phyloP scores from a whole-genome alignment of 2,888 invertebrate species.

The Acleris emargana region DNA sequence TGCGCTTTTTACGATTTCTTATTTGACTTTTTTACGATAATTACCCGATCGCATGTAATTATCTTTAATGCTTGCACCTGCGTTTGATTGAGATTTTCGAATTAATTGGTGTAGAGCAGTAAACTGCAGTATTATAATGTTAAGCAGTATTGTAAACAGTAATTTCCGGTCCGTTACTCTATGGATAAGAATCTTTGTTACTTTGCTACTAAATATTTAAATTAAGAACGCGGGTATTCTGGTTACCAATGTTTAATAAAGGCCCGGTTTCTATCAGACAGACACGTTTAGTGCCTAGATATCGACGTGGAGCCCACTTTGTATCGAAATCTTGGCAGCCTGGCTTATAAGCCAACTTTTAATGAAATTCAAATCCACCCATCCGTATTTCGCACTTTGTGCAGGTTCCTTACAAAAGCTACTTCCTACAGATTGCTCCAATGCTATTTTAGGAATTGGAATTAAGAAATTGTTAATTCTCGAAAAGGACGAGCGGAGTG shows the following conservation, averaged over 20 bases:
- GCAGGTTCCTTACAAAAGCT: background rate
- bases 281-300: no score
- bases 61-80: conserved; percentile 45
- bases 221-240: background rate
- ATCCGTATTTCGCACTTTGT: no score
- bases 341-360: no score
- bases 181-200: background rate
- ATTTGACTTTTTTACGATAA: conserved; percentile 54
- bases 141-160: conserved; percentile 15
- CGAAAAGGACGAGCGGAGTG: no score
- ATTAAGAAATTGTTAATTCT: background rate
- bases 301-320: no score
- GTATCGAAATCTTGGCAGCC: no score
- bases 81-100: conserved; percentile 39
- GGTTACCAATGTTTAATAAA: background rate
- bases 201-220: background rate
- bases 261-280: background rate
- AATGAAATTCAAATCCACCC: no score
- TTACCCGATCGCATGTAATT: conserved; percentile 47
- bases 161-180: conserved; percentile 17
- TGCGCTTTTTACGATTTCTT: conserved; percentile 47
- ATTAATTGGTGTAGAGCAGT: conserved; percentile 9
- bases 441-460: background rate
- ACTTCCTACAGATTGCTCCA: background rate
- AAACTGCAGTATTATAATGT: conserved; percentile 3